A percentile compares a stretch with the other conserved stretches of the same genome.
Conservation (phyloP, 2,113 vertebrate species). For the Columbina picui region DNA sequence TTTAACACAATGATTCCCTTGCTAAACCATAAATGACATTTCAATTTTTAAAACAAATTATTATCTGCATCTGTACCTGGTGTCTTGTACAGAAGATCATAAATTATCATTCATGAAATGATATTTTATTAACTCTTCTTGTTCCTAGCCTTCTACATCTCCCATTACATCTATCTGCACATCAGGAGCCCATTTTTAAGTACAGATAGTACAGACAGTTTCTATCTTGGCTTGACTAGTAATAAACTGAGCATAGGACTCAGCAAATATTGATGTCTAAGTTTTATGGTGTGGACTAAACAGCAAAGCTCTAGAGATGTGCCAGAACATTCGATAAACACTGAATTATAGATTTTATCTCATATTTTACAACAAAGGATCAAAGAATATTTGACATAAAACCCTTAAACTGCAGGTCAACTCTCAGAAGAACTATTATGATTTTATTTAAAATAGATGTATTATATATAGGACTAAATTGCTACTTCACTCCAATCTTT, state of each 20-base stretch:
- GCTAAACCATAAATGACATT: background rate
- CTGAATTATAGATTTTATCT: background rate
- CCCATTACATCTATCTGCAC: background rate
- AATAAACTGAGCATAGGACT: background rate
- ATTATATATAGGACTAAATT: background rate
- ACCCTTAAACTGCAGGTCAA: background rate
- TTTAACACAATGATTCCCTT: background rate
- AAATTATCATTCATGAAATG: background rate
- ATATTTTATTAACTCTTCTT: background rate
- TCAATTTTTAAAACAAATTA: background rate
- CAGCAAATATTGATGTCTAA: background rate
- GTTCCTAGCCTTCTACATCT: background rate
- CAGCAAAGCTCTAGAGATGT: background rate
- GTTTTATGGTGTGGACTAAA: background rate
- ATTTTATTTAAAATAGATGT: background rate
- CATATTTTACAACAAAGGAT: background rate
- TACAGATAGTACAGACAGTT: background rate
- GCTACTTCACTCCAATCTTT: background rate
- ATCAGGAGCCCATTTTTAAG: background rate
- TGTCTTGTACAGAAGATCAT: background rate
- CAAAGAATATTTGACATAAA: background rate
- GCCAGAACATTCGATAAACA: background rate
- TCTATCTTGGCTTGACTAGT: background rate
- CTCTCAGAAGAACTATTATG: background rate
- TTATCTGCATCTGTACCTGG: background rate